Base-by-base conservation (phyloP, 1,140 invertebrate genomes). In the Branchinecta lynchi region DNA sequence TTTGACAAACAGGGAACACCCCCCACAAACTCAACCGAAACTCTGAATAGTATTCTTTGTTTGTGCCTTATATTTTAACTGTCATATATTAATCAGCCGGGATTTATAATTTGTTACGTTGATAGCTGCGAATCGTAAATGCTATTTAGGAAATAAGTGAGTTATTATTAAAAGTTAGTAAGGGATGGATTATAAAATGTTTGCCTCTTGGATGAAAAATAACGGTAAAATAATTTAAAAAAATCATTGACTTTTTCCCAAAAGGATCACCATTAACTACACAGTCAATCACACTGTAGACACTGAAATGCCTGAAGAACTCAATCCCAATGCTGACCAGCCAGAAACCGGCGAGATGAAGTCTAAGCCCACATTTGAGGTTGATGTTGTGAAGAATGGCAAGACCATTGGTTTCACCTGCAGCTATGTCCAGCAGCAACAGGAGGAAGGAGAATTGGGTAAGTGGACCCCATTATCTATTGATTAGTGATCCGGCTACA, bases 221-320 rank as follows among this genome's bases (percentile, higher is more conserved):
- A 32, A 1, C 32, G 5, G 32, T 32, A 32, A 3, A 1, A 32
- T 5, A 32, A 69, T 3, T 15, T 44, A 10, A 51, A 44, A n/a
- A n/a, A n/a, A n/a, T n/a, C 43, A 66, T 15, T 44, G 17, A 20
- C 66, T 74, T 46, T 72, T 68, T 60, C 73, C 76, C 79, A 73
- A 74, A n/a, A 91, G 86, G 73, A 86, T 95, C 72, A 82, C 80
- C 67, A 82, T 93, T 66, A 86, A 81, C 68, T 87, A 93, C 73
- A 94, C 93, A 78, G 87, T 96, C 0, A 95, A 94, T 76, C 89
- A 94, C 76, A 89, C 90, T 3, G 90, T 95, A 0, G 89, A 93
- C 76, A 81, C 88, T 15, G 87, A 89, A 45, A 77, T 82, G 8
- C 84, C 87, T 72, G 73, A 73, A 69, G 86, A 90, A 72, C 78